Evolutionary conservation across 2,888 invertebrate genomes (phyloP), one percentile per base, ranked within the genome.

Genomic region (Drosophila paramelanica): DNA sequence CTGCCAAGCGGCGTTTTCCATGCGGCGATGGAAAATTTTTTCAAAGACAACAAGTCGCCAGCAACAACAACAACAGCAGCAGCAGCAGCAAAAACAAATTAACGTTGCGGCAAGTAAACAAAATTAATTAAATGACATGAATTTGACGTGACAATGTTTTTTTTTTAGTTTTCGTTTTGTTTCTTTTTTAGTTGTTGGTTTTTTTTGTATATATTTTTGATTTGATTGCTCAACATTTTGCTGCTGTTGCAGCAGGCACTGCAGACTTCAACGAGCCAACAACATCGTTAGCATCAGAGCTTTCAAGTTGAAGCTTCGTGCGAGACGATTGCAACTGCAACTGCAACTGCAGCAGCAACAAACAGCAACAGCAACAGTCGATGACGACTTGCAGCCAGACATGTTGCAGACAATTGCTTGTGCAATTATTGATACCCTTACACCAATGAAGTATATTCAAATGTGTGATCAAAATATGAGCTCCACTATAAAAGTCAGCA

Each of bases 71-170:
- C 42, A 45, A 1, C 27, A 27, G 7, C 27, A 31, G 10, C 31
- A 31, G 10, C 31, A 51, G 66, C 79, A 81, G 64, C 61, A 72
- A 68, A 79, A 83, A 85, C 86, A 88, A 86, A 86, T 88, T 81
- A 82, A 73, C 67, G 69, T 79, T 77, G 82, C 70, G 80, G 81
- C 81, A 85, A 80, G 84, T 80, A 86, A 89, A 86, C 88, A 86
- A 86, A 88, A 88, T 86, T 86, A 86, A 86, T 86, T 86, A 88
- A 86, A 86, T 86, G 84, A 84, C 88, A 88, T 84, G 89, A 79
- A 83, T 84, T 86, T 89, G 89, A 88, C 89, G 88, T 89, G 88
- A 88, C 88, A 89, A 87, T 87, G 84, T 88, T 88, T 89, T 85
- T 73, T 73, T 55, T 41, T 33, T 60, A 60, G 36, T 53, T 72